Evolutionary conservation across 2,888 invertebrate genomes (phyloP).

Genomic region (Heliconius hortense): DNA sequence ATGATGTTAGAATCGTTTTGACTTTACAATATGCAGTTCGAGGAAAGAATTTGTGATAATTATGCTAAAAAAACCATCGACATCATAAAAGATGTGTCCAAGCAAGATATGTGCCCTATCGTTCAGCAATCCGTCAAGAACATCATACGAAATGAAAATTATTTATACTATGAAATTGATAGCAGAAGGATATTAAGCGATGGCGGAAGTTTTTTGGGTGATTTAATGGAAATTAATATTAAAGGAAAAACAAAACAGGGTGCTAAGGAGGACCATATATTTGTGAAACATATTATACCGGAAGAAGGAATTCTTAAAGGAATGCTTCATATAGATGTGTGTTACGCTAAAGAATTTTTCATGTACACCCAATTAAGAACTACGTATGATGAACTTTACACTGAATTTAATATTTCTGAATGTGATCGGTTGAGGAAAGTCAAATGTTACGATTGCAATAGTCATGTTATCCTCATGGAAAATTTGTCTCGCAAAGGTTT

Average conservation of each 20-base stretch:
- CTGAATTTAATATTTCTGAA: conserved; percentile 49
- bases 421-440: conserved; percentile 50
- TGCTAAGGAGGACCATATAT: conserved; percentile 54
- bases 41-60: conserved; percentile 14
- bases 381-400: conserved; percentile 48
- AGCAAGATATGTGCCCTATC: conserved; percentile 29
- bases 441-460: conserved; percentile 51
- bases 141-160: conserved; percentile 49
- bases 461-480: conserved; percentile 56
- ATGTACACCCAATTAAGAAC: conserved; percentile 50
- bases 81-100: not conserved
- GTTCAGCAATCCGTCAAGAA: conserved; percentile 48
- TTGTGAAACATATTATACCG: conserved; percentile 52
- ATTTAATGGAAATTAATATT: conserved; percentile 53
- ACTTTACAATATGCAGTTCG: conserved; percentile 35
- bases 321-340: conserved; percentile 44
- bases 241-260: conserved; percentile 53
- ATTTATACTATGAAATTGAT: conserved; percentile 44
- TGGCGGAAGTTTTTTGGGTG: conserved; percentile 58
- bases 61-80: not conserved
- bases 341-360: conserved; percentile 52
- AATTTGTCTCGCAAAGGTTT: conserved; percentile 54
- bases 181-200: conserved; percentile 48
- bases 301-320: conserved; percentile 40
- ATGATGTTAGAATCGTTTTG: conserved; percentile 2